Evolutionary conservation across 37 sponge, comb jelly and placozoan species (phyloP).

Genomic region (Geodia barretti): DNA sequence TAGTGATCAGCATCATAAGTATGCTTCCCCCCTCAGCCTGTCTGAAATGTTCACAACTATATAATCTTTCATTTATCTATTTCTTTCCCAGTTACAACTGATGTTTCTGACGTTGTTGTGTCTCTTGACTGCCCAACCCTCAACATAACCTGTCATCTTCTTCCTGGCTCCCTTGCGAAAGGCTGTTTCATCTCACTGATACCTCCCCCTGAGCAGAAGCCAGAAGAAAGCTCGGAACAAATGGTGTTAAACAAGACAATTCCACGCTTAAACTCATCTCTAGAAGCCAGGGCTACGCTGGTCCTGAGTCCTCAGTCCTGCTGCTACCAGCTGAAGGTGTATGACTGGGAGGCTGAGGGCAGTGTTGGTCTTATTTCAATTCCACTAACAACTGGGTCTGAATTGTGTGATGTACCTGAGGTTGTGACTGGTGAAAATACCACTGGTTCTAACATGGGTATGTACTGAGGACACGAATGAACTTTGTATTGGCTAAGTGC

Average conservation of each 20-base stretch:
- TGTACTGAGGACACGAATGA: neutral
- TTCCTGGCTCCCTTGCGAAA: neutral
- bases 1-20: neutral
- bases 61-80: too few species aligned
- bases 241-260: neutral
- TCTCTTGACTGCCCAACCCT: neutral
- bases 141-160: neutral
- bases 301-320: neutral
- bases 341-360: neutral
- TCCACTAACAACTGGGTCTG: neutral
- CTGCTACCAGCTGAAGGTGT: neutral
- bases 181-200: neutral
- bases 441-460: neutral
- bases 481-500: too few species aligned
- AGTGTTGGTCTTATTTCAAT: neutral
- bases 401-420: neutral
- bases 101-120: neutral
- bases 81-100: neutral
- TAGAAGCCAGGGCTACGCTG: neutral
- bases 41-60: too few species aligned
- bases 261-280: neutral
- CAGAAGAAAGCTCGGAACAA: neutral
- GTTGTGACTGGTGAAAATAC: neutral
- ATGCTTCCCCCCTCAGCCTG: neutral
- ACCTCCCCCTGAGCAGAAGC: neutral